Base-by-base conservation (phyloP, 2,113 vertebrate species). In the Lophura nycthemera region DNA sequence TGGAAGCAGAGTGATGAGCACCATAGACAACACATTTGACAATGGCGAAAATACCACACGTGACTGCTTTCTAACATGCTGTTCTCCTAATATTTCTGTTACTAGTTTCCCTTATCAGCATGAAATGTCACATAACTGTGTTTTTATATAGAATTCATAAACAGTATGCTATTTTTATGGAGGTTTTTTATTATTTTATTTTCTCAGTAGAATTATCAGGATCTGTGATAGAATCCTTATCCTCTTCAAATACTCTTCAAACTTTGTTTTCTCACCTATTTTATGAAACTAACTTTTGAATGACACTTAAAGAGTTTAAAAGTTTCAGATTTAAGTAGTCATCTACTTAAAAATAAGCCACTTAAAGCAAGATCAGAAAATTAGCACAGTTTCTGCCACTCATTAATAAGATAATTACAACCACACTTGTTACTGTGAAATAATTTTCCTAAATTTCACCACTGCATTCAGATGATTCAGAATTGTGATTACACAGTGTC, bases 231-330 rank as follows among this genome's bases (percentile, higher is more conserved):
- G 65, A 91, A 86, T 8, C 82, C 42, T 63, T 54, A 64, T 8
- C 45, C 9, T 65, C 48, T 24, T 80, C 65, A 63, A 83, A 52
- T 64, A 94, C 88, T 94, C 92, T 94, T 96, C 88, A 96, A 95
- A 95, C 94, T 96, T 96, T 96, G 94, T 90, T 97, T 96, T 94
- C 90, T 96, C 94, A 96, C 96, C 94, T 90, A 86, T 89, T 86
- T 80, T 59, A 83, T 30, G 12, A 32, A 13, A 42, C 45, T 86
- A 83, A 79, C 32, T 76, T 96, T 92, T 73, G 36, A 79, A 64
- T 1, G 0, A 85, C 81, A 75, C 43, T 29, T 12, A 21, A 59
- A 54, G 47, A 29, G 32, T 61, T 78, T 59, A 57, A 84, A 24
- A 70, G 38, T 74, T 96, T 94, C 88, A 92, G 45, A 78, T 56